These are phyloP conservation scores for Alentia gelatinosa DNA, from an alignment of 2,888 invertebrate species.

Conservation along the genomic window DNA sequence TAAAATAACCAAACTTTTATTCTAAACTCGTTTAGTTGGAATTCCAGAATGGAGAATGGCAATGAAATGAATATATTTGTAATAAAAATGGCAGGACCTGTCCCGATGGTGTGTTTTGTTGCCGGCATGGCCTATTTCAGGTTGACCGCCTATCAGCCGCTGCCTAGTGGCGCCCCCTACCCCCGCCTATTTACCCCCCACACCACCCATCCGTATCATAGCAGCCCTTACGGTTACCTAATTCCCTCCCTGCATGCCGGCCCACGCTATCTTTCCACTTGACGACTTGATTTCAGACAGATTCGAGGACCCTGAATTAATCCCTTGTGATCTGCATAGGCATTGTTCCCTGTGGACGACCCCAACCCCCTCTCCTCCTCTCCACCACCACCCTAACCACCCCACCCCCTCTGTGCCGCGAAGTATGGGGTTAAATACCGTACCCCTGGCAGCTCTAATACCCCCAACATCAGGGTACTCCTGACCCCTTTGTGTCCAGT, in stretches of 20 bases:
- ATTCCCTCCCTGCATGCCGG: not conserved
- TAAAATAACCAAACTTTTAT: too few species aligned
- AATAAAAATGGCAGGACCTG: too few species aligned
- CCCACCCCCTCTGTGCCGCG: not conserved
- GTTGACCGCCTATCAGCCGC: too few species aligned
- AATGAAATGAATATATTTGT: too few species aligned
- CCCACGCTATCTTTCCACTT: conserved; percentile 20
- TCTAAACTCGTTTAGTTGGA: too few species aligned
- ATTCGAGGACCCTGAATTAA: not conserved
- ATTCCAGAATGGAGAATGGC: too few species aligned
- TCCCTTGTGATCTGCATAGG: not conserved
- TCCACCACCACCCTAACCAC: not conserved
- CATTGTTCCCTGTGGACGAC: not conserved
- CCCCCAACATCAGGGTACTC: not conserved
- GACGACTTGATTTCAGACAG: not conserved
- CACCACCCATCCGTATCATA: too few species aligned
- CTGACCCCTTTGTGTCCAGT: not conserved
- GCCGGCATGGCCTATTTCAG: too few species aligned
- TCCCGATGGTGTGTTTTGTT: too few species aligned
- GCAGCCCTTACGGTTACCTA: not conserved
- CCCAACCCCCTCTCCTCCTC: not conserved
- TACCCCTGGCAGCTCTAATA: not conserved
- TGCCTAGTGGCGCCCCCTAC: too few species aligned
- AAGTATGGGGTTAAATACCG: not conserved
- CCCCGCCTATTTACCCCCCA: too few species aligned